Conservation (phyloP, 1,140 invertebrate species). For the Zaprionus ornatus region DNA sequence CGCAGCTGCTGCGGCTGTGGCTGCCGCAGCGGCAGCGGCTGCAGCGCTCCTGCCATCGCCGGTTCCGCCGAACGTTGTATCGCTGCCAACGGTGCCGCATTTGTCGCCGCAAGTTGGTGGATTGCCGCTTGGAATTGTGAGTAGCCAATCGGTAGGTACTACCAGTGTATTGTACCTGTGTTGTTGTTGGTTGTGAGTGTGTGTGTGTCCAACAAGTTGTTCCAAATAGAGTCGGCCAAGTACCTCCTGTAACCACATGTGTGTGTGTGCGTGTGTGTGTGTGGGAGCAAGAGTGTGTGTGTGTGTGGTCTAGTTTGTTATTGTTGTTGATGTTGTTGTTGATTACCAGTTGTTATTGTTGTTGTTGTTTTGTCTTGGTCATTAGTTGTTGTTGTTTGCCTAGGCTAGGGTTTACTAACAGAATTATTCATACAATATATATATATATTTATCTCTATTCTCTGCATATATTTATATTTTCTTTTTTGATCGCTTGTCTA, state of each 20-base stretch:
- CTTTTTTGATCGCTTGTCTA: conserved; percentile 21
- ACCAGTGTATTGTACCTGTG: conserved; percentile 58
- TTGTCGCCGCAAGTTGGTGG: conserved; percentile 81
- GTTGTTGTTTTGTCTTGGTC: conserved; percentile 37
- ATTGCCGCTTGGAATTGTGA: conserved; percentile 83
- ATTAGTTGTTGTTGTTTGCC: conserved; percentile 49
- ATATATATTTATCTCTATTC: conserved; percentile 21
- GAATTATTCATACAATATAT: conserved; percentile 15
- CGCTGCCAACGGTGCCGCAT: conserved; percentile 76
- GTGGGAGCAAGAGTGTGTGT: conserved; percentile 46
- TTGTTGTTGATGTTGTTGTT: conserved; percentile 51
- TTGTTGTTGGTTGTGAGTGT: conserved; percentile 60
- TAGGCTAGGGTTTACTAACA: conserved; percentile 67
- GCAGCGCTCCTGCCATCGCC: conserved; percentile 64
- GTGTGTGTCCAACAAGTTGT: conserved; percentile 44
- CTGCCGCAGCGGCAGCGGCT: conserved; percentile 64
- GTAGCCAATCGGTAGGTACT: conserved; percentile 84
- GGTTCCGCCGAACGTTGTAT: conserved; percentile 57
- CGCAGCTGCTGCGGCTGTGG: conserved; percentile 66
- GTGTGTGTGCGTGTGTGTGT: conserved; percentile 48
- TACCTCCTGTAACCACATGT: conserved; percentile 50
- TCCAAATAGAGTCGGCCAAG: conserved; percentile 25
- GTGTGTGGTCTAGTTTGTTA: conserved; percentile 48
- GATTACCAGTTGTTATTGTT: conserved; percentile 41
- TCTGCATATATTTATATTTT: conserved; percentile 12